Evolutionary conservation across 2,797 vertebrate species (phyloP).

Genomic region (Cryptoprocta ferox): DNA sequence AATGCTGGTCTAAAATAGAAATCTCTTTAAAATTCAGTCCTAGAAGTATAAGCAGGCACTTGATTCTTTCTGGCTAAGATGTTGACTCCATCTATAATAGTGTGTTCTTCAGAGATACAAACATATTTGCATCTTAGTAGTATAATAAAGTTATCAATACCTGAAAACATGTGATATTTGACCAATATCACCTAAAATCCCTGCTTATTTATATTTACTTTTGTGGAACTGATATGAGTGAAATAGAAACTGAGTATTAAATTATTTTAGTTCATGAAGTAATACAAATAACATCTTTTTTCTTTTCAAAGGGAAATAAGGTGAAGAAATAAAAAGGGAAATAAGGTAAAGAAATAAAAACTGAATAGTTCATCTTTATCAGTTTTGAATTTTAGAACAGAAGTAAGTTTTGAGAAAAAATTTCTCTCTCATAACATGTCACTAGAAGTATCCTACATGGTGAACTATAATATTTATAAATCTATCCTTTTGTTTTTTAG

Average conservation of each 20-base stretch:
- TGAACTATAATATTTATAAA: not conserved
- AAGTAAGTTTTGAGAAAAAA: not conserved
- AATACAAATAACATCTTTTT: not conserved
- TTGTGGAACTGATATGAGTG: not conserved
- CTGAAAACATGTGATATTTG: not conserved
- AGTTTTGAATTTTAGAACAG: conserved; percentile 6
- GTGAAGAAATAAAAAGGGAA: conserved; percentile 53
- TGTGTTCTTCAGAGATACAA: not conserved
- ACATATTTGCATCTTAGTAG: too few relatives aligned
- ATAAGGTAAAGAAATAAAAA: conserved; percentile 29
- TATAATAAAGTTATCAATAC: too few relatives aligned
- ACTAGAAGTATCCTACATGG: not conserved
- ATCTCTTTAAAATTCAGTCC: not conserved
- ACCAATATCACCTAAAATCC: not conserved
- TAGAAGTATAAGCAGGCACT: not conserved
- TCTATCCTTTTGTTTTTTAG: not conserved
- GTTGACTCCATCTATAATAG: not conserved
- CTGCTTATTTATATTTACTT: conserved; percentile 17
- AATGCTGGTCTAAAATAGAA: not conserved
- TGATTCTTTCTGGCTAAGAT: not conserved
- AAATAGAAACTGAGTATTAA: not conserved
- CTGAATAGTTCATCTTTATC: not conserved
- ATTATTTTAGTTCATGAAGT: not conserved
- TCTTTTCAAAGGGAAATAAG: not conserved
- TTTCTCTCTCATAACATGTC: not conserved